phyloP scores from a whole-genome alignment of 1,140 invertebrate genomes.

The Daktulosphaira vitifoliae region DNA sequence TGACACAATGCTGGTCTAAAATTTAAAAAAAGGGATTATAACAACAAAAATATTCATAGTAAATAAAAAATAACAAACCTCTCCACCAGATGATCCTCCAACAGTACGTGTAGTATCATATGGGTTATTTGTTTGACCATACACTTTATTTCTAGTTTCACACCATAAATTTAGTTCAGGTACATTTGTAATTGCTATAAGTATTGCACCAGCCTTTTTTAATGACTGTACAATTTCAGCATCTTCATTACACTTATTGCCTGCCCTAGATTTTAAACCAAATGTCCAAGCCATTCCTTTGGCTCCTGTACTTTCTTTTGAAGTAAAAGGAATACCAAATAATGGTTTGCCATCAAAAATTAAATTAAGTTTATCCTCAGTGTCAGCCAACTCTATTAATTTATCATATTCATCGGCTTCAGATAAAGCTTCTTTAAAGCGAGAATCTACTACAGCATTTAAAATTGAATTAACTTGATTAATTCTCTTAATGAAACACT shows the following conservation, averaged over 20 bases:
- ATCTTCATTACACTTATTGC: slow-evolving; percentile 56
- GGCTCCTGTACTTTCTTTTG: slow-evolving; percentile 55
- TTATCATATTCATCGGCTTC: slow-evolving; percentile 66
- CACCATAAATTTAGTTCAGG: slow-evolving; percentile 81
- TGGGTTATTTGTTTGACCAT: slow-evolving; percentile 87
- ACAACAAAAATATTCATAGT: neutral
- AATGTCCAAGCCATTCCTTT: slow-evolving; percentile 59
- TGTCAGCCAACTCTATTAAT: slow-evolving; percentile 50
- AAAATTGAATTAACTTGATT: slow-evolving; percentile 66
- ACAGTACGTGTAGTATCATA: slow-evolving; percentile 72
- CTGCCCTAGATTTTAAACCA: slow-evolving; percentile 51
- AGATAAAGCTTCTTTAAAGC: slow-evolving; percentile 63
- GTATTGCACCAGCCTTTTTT: slow-evolving; percentile 74
- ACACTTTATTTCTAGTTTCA: slow-evolving; percentile 83
- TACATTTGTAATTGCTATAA: slow-evolving; percentile 84
- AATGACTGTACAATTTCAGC: slow-evolving; percentile 64
- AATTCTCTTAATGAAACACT: slow-evolving; percentile 65
- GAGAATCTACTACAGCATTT: slow-evolving; percentile 72
- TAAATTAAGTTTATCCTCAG: slow-evolving; percentile 47
- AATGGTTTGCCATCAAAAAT: slow-evolving; percentile 51
- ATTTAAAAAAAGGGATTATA: no score
- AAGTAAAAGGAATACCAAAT: slow-evolving; percentile 74
- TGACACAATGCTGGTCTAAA: slow-evolving; percentile 56
- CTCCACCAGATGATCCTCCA: slow-evolving; percentile 79
- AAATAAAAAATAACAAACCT: slow-evolving; percentile 45